phyloP scores from a whole-genome alignment of 2,113 vertebrate species.

The Barbus barbus region DNA sequence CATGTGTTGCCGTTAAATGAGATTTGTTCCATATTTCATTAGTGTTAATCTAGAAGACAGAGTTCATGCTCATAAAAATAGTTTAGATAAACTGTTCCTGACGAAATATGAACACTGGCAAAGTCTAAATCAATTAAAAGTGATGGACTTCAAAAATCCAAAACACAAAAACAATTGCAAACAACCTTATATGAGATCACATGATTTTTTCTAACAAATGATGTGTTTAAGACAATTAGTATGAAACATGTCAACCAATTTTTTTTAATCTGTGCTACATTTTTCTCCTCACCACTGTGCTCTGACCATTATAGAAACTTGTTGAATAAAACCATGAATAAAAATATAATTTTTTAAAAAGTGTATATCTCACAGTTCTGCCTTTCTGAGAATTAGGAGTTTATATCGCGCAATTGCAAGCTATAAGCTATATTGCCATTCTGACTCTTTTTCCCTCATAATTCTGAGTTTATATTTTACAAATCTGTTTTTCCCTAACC shows the following conservation, averaged over 20 bases:
- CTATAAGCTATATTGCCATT: too few species aligned
- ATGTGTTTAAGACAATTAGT: neutral
- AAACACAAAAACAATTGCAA: neutral
- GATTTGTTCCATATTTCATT: neutral
- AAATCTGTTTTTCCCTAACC: too few species aligned
- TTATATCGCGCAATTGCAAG: neutral
- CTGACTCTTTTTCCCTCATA: neutral
- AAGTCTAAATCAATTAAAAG: neutral
- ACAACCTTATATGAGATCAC: neutral
- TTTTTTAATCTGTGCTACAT: neutral
- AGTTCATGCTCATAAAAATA: conserved; percentile 14
- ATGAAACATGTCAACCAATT: neutral
- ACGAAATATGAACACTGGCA: conserved; percentile 9
- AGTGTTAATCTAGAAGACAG: neutral
- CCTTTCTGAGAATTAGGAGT: neutral
- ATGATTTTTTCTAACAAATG: neutral
- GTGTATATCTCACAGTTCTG: too few species aligned
- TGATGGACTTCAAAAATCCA: neutral
- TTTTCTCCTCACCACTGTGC: neutral
- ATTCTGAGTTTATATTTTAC: neutral
- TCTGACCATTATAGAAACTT: neutral
- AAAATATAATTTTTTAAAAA: neutral
- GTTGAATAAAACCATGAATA: neutral
- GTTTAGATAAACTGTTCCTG: conserved; percentile 7
- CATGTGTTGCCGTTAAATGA: conserved; percentile 6